A percentile compares a stretch with the other conserved stretches of the same genome.
Evolutionary conservation across 2,797 vertebrate species (phyloP).

Genomic region (Betta splendens): DNA sequence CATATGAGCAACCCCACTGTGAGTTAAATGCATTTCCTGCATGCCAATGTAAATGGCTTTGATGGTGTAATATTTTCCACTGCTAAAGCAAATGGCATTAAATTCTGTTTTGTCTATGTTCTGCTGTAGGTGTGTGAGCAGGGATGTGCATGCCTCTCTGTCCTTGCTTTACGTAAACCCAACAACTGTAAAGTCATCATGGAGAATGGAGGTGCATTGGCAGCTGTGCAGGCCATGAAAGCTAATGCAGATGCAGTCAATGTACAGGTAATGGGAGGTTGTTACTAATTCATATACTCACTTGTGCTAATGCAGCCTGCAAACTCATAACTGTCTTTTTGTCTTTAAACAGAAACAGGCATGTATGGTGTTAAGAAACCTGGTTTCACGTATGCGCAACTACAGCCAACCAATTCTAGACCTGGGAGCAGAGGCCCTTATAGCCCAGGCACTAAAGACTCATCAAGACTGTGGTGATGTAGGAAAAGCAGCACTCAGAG

Average conservation of each 20-base stretch:
- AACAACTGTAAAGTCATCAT: slow-evolving; percentile 91
- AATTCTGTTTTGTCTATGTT: slow-evolving; percentile 13
- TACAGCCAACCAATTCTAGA: slow-evolving; percentile 88
- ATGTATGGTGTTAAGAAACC: slow-evolving; percentile 94
- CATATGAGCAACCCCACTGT: slow-evolving; percentile 88
- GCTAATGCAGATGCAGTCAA: slow-evolving; percentile 76
- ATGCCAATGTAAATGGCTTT: background rate
- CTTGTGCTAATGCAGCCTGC: background rate
- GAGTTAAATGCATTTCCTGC: slow-evolving; percentile 25
- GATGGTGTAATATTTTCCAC: background rate
- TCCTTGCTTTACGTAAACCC: slow-evolving; percentile 92
- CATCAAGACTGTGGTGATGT: slow-evolving; percentile 89
- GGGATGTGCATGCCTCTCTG: slow-evolving; percentile 88
- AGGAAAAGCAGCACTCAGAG: slow-evolving; percentile 90
- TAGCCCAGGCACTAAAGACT: slow-evolving; percentile 81
- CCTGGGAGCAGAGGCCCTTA: slow-evolving; percentile 91
- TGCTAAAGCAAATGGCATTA: background rate
- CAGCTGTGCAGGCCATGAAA: slow-evolving; percentile 92
- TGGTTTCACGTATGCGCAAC: slow-evolving; percentile 84
- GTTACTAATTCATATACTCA: slow-evolving; percentile 9
- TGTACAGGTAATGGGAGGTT: slow-evolving; percentile 85
- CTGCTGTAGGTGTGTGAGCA: slow-evolving; percentile 90
- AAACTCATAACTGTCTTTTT: slow-evolving; percentile 1
- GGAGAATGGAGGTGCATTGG: slow-evolving; percentile 88
- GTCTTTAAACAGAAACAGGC: slow-evolving; percentile 86